Evolutionary conservation across 2,113 vertebrate genomes (phyloP).

Genomic region (Pelvicachromis taeniatus): DNA sequence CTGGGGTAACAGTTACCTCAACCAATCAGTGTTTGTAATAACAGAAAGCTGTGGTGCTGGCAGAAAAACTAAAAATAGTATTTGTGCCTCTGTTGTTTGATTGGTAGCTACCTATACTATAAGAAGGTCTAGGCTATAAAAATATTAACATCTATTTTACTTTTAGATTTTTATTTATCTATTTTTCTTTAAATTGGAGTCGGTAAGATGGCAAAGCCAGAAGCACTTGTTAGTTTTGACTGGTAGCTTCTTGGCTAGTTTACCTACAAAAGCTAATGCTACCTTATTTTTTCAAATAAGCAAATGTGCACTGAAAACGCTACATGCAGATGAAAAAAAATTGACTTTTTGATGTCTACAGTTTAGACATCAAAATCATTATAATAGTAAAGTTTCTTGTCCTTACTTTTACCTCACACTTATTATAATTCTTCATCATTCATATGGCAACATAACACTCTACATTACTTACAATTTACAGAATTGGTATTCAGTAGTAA

Average conservation of each 20-base stretch:
- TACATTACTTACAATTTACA: not conserved
- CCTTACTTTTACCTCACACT: not conserved
- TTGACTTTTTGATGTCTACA: not conserved
- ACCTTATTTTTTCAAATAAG: not conserved
- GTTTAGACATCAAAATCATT: not conserved
- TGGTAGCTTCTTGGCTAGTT: not conserved
- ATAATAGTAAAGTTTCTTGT: not conserved
- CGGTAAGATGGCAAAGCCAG: not conserved
- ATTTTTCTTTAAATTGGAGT: not conserved
- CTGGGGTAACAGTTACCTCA: not conserved
- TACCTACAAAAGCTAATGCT: not conserved
- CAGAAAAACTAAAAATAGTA: not conserved
- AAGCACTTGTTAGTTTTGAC: not conserved
- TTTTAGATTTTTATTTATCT: not conserved
- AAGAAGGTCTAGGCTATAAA: not conserved
- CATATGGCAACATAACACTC: accelerated
- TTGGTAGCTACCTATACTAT: not conserved
- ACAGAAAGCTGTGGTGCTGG: not conserved
- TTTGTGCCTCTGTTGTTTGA: not conserved
- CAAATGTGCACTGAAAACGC: not conserved
- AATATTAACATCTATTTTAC: not conserved
- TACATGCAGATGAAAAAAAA: not conserved
- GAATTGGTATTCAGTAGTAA: not conserved
- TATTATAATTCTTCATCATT: not conserved
- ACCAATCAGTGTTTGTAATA: not conserved